Percentiles rank a stretch among this genome's conserved stretches.
Evolutionary conservation across 2,888 invertebrate genomes (phyloP).

Genomic region (Chymomyza procnemis): DNA sequence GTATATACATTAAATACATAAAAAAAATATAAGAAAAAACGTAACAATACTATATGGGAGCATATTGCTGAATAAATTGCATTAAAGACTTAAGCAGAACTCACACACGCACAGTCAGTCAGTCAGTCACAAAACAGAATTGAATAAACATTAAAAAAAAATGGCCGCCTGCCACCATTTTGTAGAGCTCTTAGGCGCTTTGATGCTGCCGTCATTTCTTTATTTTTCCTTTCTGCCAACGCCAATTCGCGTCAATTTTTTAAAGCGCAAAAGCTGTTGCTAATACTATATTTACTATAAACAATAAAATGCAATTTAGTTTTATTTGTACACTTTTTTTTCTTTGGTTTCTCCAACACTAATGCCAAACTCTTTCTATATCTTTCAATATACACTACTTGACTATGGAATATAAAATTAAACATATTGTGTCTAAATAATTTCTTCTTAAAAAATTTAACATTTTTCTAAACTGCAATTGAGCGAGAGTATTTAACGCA

Average conservation of each 20-base stretch:
- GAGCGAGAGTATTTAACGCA: conserved; percentile 64
- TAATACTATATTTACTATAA: not conserved
- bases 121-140: not conserved
- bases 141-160: conserved; percentile 14
- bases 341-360: conserved; percentile 56
- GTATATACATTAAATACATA: conserved; percentile 4
- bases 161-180: conserved; percentile 36
- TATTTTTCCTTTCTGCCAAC: conserved; percentile 21
- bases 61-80: not conserved
- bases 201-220: conserved; percentile 42
- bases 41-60: conserved; percentile 7
- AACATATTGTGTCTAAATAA: conserved; percentile 11
- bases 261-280: conserved; percentile 10
- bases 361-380: conserved; percentile 72
- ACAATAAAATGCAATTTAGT: not conserved
- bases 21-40: not conserved
- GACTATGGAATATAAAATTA: conserved; percentile 42
- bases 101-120: not conserved
- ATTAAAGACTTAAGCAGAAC: not conserved
- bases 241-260: conserved; percentile 9
- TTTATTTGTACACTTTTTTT: not conserved
- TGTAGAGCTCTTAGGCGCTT: conserved; percentile 37
- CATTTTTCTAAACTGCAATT: conserved; percentile 52
- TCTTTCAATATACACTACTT: conserved; percentile 62
- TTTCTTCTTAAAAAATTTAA: conserved; percentile 5